These are phyloP conservation scores for Calephelis nemesis DNA, from an alignment of 1,140 invertebrate genomes.

Conservation along the genomic window DNA sequence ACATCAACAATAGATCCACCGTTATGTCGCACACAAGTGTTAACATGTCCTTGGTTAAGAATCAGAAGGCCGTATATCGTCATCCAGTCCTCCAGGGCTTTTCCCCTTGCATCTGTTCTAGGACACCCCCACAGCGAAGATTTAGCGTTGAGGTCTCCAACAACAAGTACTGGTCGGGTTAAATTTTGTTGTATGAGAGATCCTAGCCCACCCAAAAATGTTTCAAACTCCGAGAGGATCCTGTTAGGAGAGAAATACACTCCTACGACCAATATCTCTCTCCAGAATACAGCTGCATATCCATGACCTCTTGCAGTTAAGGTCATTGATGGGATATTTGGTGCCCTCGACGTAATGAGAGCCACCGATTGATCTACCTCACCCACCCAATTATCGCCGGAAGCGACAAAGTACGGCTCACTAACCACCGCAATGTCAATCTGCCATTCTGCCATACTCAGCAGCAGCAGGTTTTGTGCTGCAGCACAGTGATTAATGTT, in stretches of 20 bases:
- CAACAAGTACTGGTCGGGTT: background rate
- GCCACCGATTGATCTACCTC: conserved; percentile 15
- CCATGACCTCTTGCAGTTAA: background rate
- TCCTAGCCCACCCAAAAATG: conserved; percentile 20
- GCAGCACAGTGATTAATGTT: conserved; percentile 25
- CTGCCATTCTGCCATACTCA: conserved; percentile 80
- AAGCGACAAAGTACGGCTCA: background rate
- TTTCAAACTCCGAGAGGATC: conserved; percentile 26
- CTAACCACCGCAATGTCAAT: conserved; percentile 72
- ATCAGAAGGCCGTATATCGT: background rate
- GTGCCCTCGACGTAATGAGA: background rate
- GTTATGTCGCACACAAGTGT: conserved; percentile 22
- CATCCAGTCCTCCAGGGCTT: conserved; percentile 27
- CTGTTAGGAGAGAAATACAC: conserved; percentile 31
- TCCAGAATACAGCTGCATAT: background rate
- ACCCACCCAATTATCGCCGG: background rate
- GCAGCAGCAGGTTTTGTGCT: conserved; percentile 44
- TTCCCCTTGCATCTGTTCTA: conserved; percentile 21
- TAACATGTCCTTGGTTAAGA: conserved; percentile 13
- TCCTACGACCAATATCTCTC: conserved; percentile 10
- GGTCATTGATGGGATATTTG: background rate
- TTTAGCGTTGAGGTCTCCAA: background rate
- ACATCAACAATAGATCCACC: conserved; percentile 27
- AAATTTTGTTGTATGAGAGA: background rate
- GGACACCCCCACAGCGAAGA: conserved; percentile 34